Percentiles rank a stretch among this genome's conserved stretches.
Conservation (phyloP, 2,113 vertebrate species). For the Psettodes erumei region DNA sequence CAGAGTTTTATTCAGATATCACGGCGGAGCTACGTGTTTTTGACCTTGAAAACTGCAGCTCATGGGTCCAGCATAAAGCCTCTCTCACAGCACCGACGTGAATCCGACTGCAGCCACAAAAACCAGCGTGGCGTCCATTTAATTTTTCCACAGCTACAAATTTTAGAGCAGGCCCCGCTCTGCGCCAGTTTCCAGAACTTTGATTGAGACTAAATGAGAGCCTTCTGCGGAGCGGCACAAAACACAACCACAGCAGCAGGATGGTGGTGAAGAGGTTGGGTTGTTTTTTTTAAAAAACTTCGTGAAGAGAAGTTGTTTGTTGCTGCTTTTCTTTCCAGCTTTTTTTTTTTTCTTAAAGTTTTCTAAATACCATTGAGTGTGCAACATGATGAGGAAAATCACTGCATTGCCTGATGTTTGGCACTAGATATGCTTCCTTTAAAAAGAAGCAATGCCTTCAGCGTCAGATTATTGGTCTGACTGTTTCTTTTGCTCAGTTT, state of each 20-base stretch:
- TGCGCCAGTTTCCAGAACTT: conserved; percentile 59
- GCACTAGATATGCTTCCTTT: too few species aligned
- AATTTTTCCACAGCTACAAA: conserved; percentile 72
- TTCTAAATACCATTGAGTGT: conserved; percentile 4
- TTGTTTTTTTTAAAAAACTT: neutral
- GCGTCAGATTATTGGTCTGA: too few species aligned
- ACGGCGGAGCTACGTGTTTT: neutral
- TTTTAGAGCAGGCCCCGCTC: conserved; percentile 61
- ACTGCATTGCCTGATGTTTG: too few species aligned
- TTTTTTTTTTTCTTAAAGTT: neutral
- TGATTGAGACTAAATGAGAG: conserved; percentile 68
- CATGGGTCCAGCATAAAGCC: conserved; percentile 20
- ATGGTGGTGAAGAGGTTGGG: conserved; percentile 6
- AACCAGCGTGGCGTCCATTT: conserved; percentile 52
- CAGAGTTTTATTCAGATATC: neutral
- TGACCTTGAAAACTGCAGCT: neutral
- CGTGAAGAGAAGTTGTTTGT: neutral
- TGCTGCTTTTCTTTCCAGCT: neutral
- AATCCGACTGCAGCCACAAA: conserved; percentile 54
- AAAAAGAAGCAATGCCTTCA: too few species aligned
- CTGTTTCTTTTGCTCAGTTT: too few species aligned
- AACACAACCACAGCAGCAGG: conserved; percentile 42
- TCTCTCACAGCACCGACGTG: conserved; percentile 39
- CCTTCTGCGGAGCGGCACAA: conserved; percentile 52
- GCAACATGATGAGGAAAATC: neutral